Conservation (phyloP, 2,113 vertebrate species). For the Actenoides hombroni region DNA sequence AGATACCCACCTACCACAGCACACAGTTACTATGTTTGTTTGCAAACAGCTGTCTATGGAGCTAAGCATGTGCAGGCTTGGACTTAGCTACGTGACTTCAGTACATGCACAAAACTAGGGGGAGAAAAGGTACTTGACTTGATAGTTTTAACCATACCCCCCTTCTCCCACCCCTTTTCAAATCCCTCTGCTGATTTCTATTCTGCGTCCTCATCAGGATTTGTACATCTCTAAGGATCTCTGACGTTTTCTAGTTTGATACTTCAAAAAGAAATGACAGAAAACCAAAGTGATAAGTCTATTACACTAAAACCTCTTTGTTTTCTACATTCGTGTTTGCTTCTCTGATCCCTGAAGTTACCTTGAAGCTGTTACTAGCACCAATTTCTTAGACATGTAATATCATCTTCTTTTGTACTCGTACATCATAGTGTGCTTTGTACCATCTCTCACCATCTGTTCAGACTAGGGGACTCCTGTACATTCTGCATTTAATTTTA, state of each 20-base stretch:
- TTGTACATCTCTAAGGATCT: not conserved
- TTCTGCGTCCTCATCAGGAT: not conserved
- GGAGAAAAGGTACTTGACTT: not conserved
- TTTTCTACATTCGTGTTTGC: not conserved
- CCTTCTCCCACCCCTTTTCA: not conserved
- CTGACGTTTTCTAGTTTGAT: not conserved
- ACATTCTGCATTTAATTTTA: not conserved
- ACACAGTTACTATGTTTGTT: not conserved
- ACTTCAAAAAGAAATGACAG: not conserved
- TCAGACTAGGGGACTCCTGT: not conserved
- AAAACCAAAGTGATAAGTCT: not conserved
- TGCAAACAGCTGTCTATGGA: not conserved
- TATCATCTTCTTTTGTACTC: not conserved
- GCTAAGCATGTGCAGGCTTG: not conserved
- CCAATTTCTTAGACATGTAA: not conserved
- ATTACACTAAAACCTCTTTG: not conserved
- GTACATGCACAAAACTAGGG: fast-evolving
- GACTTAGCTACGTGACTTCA: not conserved
- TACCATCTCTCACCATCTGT: not conserved
- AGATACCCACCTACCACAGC: not conserved
- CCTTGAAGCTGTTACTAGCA: not conserved
- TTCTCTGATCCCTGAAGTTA: not conserved
- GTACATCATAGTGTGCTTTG: not conserved
- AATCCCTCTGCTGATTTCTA: not conserved
- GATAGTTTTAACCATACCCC: not conserved